phyloP scores from a whole-genome alignment of 2,888 invertebrate genomes.

The Ceramica pisi region DNA sequence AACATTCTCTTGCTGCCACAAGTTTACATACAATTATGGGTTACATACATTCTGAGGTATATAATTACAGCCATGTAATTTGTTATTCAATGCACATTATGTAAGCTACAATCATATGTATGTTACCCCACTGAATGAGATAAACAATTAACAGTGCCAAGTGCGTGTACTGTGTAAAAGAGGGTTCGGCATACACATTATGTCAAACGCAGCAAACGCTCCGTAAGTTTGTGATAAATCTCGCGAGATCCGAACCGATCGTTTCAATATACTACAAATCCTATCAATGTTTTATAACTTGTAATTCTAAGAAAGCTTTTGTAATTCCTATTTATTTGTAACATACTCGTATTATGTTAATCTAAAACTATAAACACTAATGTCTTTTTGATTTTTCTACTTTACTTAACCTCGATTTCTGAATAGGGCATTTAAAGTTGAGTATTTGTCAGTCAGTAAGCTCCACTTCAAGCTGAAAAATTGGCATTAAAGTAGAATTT shows the following conservation, averaged over 20 bases:
- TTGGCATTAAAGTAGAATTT: too few relatives aligned
- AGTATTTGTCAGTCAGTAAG: too few relatives aligned
- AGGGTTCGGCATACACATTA: neutral
- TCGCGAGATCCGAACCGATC: neutral
- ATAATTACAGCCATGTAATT: conserved; percentile 60
- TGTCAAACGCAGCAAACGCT: neutral
- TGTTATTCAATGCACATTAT: conserved; percentile 62
- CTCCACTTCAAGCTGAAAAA: too few relatives aligned
- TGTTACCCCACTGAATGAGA: conserved; percentile 31
- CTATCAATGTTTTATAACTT: neutral
- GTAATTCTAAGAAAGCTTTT: too few relatives aligned
- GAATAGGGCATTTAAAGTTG: too few relatives aligned
- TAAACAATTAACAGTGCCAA: neutral
- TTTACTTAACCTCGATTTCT: too few relatives aligned
- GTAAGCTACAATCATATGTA: conserved; percentile 43
- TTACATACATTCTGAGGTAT: conserved; percentile 45
- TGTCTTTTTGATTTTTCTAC: too few relatives aligned
- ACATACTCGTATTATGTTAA: too few relatives aligned
- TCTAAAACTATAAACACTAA: too few relatives aligned
- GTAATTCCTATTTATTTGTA: too few relatives aligned
- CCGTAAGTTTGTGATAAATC: neutral
- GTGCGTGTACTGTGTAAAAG: neutral
- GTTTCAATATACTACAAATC: neutral
- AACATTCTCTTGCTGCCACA: conserved; percentile 29
- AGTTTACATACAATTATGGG: conserved; percentile 52